Base-by-base conservation (phyloP, 2,888 invertebrate genomes). In the Alviniconcha strummeri region DNA sequence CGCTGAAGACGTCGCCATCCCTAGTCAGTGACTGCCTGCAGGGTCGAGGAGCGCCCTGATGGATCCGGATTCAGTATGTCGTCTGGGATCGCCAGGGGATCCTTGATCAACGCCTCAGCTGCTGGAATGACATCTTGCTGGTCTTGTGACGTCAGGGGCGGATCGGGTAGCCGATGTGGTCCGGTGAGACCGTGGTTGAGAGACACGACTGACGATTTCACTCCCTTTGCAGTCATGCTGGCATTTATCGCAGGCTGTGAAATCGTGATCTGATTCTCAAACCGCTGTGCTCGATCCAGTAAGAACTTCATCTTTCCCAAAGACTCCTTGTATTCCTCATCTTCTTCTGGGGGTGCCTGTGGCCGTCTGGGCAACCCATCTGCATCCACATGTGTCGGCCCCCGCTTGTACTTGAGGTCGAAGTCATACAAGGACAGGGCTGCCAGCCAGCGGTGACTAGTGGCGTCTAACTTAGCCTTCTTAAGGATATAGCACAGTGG, bases 401-500 rank as follows among this genome's bases (percentile, higher is more conserved):
- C 72, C 55, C 13, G 7, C 60, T 13, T 7, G 13, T 60, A 60
- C 13, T 60, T 60, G 8, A 60, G 13, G 13, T 72, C 72, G 17
- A 72, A 72, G 17, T 72, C 72, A 72, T 13, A 13, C 8, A 17
- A 8, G 8, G 72, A 19, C 72, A 72, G n/a, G n/a, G 72, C 7
- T 72, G 72, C 36, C n/a, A 72, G n/a, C 72, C 72, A 36, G 9
- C 36, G 6, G 7, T 72, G 36, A 17, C n/a, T 19, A 36, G 72
- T 72, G 9, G 69, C 80, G 54, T 80, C 69, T 52, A 80, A 54
- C 15, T 69, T 80, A 13, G 80, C 80, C 1, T 17, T 69, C 15
- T 5, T 80, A 11, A 80, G 55, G 4, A 80, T 67, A 67, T 80
- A 80, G 17, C 36, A 67, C 71, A 80, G 15, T 1, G 71, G 80